Percentiles rank a stretch among this genome's conserved stretches.
Conservation (phyloP, 30 jellyfish, hydroid and myxozoan genomes). For the Rhopilema esculentum region DNA sequence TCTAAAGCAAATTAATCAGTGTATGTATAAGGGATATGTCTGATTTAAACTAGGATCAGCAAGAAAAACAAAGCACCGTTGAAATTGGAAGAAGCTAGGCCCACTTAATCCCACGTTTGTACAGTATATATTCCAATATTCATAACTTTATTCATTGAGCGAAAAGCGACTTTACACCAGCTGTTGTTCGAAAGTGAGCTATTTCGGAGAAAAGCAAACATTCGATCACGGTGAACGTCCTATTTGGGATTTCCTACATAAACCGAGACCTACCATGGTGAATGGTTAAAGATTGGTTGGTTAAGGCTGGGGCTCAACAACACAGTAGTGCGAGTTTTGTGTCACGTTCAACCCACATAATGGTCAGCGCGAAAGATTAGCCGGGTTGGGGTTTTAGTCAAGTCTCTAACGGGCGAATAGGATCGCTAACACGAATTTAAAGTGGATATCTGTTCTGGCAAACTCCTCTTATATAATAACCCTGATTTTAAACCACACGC, state of each 20-base stretch:
- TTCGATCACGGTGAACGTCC: constrained; percentile 8
- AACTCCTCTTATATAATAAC: too few relatives aligned
- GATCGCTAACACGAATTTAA: too few relatives aligned
- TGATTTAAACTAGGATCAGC: constrained; percentile 41
- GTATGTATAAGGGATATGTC: constrained; percentile 40
- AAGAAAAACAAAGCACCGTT: constrained; percentile 46
- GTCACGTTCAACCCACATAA: neutral
- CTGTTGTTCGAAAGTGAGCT: constrained; percentile 33
- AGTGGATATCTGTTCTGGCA: neutral
- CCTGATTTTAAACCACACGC: too few relatives aligned
- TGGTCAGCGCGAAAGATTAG: neutral
- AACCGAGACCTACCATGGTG: constrained; percentile 47
- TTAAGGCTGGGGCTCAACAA: neutral
- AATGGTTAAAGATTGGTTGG: constrained; percentile 10
- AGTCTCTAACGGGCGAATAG: neutral
- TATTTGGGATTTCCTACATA: constrained; percentile 9
- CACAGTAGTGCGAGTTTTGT: neutral
- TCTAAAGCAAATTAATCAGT: constrained; percentile 45
- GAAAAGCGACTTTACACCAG: constrained; percentile 36
- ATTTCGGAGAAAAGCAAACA: constrained; percentile 31
- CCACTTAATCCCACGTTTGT: constrained; percentile 54
- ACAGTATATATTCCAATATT: constrained; percentile 59
- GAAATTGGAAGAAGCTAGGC: constrained; percentile 50
- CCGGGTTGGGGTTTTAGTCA: neutral
- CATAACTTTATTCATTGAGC: constrained; percentile 49